These are phyloP conservation scores for Clarias gariepinus DNA, from an alignment of 2,113 vertebrate genomes.

Conservation along the genomic window DNA sequence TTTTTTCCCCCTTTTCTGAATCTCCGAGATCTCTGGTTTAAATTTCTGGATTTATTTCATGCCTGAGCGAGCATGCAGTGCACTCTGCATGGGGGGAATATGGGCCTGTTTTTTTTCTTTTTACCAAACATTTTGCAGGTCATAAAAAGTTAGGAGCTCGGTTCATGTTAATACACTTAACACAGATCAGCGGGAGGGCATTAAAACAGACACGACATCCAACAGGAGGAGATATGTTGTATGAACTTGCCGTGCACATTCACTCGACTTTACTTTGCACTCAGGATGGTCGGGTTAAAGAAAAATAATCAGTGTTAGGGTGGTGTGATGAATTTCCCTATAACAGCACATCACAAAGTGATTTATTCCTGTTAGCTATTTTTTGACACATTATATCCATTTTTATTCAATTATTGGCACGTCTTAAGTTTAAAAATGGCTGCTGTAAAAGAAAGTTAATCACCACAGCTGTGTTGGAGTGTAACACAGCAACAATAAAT, in stretches of 20 bases:
- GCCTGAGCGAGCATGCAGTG: constrained; percentile 5
- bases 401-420: not conserved
- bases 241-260: not conserved
- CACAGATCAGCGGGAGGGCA: not conserved
- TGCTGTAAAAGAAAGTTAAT: not conserved
- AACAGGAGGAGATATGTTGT: not conserved
- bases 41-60: not conserved
- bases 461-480: not conserved
- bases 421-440: not conserved
- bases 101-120: not conserved
- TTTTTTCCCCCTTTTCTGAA: not conserved
- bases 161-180: constrained; percentile 3
- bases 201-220: not conserved
- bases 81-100: not conserved
- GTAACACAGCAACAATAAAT: not conserved
- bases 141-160: not conserved
- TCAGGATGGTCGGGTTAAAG: not conserved
- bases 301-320: not conserved
- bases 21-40: not conserved
- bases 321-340: not conserved
- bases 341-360: not conserved
- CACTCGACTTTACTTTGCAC: not conserved
- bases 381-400: not conserved
- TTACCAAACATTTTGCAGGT: not conserved
- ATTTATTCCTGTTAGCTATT: not conserved